Evolutionary conservation across 2,888 invertebrate genomes (phyloP).

Genomic region (Pilophorus perplexus): DNA sequence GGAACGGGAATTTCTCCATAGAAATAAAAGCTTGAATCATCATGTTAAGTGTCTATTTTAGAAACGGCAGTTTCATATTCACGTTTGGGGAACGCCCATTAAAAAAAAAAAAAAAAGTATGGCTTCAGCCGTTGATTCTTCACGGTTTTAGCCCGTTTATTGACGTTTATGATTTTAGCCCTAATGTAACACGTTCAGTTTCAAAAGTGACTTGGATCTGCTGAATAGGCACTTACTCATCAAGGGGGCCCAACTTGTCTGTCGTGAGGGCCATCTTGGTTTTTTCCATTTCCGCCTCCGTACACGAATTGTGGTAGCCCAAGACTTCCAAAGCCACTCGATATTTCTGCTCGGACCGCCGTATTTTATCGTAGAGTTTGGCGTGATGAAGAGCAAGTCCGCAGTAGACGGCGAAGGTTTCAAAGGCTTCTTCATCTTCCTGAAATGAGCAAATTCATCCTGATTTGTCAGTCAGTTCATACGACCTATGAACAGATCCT

Average conservation of each 20-base stretch:
- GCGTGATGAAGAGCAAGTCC: conserved; percentile 83
- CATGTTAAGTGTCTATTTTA: too few relatives aligned
- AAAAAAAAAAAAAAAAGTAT: too few relatives aligned
- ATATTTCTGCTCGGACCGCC: conserved; percentile 79
- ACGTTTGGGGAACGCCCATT: too few relatives aligned
- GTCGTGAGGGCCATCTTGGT: conserved; percentile 37
- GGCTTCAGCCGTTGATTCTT: too few relatives aligned
- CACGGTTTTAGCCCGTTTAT: too few relatives aligned
- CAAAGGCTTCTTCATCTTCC: conserved; percentile 77
- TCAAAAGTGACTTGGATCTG: too few relatives aligned
- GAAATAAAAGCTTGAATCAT: too few relatives aligned
- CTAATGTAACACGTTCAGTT: too few relatives aligned
- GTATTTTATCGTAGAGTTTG: conserved; percentile 77
- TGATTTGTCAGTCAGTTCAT: not conserved
- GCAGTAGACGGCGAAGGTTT: conserved; percentile 80
- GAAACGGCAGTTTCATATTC: too few relatives aligned
- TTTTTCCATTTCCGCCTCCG: conserved; percentile 64
- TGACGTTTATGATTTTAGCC: too few relatives aligned
- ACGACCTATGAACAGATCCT: not conserved
- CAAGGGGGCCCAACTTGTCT: conserved; percentile 33
- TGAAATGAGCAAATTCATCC: conserved; percentile 50
- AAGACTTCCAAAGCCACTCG: conserved; percentile 76
- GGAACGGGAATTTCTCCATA: too few relatives aligned
- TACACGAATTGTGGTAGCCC: conserved; percentile 78
- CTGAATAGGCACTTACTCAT: conserved; percentile 35